Percentiles rank a stretch among this genome's conserved stretches.
These are phyloP conservation scores for Malurus melanocephalus DNA, from an alignment of 2,113 vertebrate species.

Conservation along the genomic window DNA sequence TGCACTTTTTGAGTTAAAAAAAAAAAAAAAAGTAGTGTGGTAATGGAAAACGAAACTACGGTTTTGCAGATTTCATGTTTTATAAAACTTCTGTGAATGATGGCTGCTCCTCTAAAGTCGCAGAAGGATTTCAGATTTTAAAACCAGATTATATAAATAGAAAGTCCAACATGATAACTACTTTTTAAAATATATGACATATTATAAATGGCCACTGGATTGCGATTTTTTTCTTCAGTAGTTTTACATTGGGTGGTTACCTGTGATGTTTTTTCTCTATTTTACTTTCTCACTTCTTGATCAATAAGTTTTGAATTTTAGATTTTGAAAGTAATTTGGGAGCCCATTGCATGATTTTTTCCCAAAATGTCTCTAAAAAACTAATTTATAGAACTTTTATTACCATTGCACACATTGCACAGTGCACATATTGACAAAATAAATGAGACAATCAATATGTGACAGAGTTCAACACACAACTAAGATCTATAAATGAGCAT, in stretches of 20 bases:
- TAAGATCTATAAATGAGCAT: background rate
- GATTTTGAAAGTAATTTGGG: background rate
- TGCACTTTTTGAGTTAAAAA: background rate
- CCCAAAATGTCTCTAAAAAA: background rate
- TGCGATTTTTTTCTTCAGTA: background rate
- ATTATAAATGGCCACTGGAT: background rate
- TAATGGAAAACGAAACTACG: background rate
- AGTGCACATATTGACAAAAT: conserved; percentile 18
- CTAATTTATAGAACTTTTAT: background rate
- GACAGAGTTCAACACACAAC: background rate
- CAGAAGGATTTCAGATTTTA: background rate
- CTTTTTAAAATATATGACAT: background rate
- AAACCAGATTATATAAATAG: background rate
- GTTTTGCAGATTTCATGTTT: background rate
- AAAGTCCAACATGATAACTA: background rate
- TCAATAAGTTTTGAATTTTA: background rate
- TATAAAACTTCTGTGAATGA: background rate
- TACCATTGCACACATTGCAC: too few relatives aligned
- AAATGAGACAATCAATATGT: background rate
- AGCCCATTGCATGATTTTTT: background rate
- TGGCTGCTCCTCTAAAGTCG: background rate
- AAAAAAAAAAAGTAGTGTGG: background rate
- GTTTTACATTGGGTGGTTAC: background rate
- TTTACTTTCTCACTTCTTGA: background rate
- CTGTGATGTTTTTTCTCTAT: background rate